phyloP scores from a whole-genome alignment of 2,888 invertebrate species.

The Opisthograptis luteolata region DNA sequence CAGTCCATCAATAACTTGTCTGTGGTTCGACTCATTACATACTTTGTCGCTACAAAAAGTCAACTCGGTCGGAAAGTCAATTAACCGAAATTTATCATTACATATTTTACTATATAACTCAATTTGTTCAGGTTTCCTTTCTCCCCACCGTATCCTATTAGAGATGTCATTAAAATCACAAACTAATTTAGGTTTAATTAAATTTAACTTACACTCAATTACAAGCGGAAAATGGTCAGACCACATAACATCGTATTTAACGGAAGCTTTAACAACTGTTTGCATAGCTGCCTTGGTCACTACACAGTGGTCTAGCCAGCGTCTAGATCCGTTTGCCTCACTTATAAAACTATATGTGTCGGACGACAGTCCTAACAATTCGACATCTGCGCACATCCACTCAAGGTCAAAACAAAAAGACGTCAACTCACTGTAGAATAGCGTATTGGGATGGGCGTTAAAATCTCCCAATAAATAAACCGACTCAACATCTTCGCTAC shows the following conservation, averaged over 20 bases:
- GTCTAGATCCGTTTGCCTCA: not conserved
- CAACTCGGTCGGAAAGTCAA: too few species aligned
- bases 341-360: constrained; percentile 1
- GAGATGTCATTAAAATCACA: not conserved
- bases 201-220: not conserved
- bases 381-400: constrained; percentile 1
- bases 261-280: not conserved
- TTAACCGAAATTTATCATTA: too few species aligned
- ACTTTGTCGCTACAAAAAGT: too few species aligned
- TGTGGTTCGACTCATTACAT: too few species aligned
- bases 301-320: constrained; percentile 2
- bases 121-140: not conserved
- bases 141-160: not conserved
- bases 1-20: too few species aligned
- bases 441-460: not conserved
- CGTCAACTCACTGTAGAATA: not conserved
- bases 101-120: not conserved
- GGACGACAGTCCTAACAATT: constrained; percentile 1
- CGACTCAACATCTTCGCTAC: not conserved
- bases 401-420: not conserved
- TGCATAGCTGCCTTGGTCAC: not conserved
- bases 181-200: not conserved
- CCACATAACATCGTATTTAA: not conserved
- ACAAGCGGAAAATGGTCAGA: not conserved
- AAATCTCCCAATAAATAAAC: constrained; percentile 3